These are phyloP conservation scores for Tricholauxania praeusta DNA, from an alignment of 2,888 invertebrate species.

Conservation along the genomic window DNA sequence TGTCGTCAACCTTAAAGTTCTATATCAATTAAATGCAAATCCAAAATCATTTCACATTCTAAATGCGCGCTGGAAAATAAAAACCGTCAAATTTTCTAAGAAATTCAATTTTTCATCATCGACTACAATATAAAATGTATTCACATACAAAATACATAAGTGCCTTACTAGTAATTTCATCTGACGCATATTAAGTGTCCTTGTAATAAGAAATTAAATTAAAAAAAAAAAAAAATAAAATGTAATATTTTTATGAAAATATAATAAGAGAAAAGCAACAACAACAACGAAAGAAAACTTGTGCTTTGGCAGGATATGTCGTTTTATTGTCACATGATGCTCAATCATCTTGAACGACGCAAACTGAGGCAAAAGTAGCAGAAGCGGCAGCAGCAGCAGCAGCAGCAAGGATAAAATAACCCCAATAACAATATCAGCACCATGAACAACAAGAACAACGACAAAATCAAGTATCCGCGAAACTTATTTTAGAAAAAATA, in stretches of 20 bases:
- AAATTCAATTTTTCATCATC: no score
- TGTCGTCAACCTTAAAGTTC: no score
- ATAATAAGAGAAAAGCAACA: neutral
- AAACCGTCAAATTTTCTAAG: no score
- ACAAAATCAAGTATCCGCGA: conserved; percentile 3
- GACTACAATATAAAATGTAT: no score
- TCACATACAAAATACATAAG: no score
- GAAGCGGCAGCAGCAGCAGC: conserved; percentile 1
- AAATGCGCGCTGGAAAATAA: no score
- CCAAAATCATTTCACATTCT: no score
- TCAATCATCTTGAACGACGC: conserved; percentile 45
- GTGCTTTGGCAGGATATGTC: conserved; percentile 47
- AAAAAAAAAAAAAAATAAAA: conserved; percentile 1
- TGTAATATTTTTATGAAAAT: conserved; percentile 15
- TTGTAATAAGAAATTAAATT: conserved; percentile 25
- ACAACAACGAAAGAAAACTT: conserved; percentile 18
- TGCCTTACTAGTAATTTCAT: no score
- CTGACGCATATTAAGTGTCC: conserved; percentile 15
- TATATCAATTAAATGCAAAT: no score
- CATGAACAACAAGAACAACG: neutral
- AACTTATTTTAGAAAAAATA: conserved; percentile 10
- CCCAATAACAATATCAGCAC: conserved; percentile 2
- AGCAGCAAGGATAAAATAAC: conserved; percentile 3
- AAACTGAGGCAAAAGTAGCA: neutral
- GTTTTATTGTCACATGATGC: conserved; percentile 49